Conservation (phyloP, 2,797 vertebrate genomes). For the Novumbra hubbsi region DNA sequence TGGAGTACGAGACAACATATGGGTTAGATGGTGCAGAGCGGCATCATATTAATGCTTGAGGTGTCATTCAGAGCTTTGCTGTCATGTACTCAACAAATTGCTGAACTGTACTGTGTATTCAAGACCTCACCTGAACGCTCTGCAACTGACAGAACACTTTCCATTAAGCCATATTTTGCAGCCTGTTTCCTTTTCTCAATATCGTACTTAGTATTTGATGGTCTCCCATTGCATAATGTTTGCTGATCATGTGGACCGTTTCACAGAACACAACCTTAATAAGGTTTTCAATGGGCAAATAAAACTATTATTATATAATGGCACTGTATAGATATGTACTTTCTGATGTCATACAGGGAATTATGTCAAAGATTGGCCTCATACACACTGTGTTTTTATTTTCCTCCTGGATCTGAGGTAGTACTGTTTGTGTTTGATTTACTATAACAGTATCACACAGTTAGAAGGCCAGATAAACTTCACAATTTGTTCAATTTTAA, state of each 20-base stretch:
- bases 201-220: conserved; percentile 37
- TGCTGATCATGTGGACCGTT: conserved; percentile 21
- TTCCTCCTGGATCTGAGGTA: conserved; percentile 51
- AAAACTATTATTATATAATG: conserved; percentile 39
- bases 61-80: conserved; percentile 51
- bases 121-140: conserved; percentile 33
- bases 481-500: too few relatives aligned
- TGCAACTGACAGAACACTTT: neutral
- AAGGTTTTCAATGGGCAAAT: conserved; percentile 2
- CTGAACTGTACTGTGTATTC: conserved; percentile 64
- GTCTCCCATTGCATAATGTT: conserved; percentile 29
- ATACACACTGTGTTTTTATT: conserved; percentile 67
- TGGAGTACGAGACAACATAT: conserved; percentile 49
- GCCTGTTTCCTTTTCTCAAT: conserved; percentile 8
- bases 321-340: conserved; percentile 43
- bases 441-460: conserved; percentile 12
- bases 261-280: conserved; percentile 37
- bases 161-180: conserved; percentile 2
- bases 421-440: conserved; percentile 29
- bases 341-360: conserved; percentile 15
- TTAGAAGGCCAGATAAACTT: conserved; percentile 20
- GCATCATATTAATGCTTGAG: conserved; percentile 64
- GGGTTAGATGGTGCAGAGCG: conserved; percentile 60
- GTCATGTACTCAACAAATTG: conserved; percentile 43
- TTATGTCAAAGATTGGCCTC: conserved; percentile 43